Evolutionary conservation across 2,888 invertebrate species (phyloP).

Genomic region (Epistrophe grossulariae): DNA sequence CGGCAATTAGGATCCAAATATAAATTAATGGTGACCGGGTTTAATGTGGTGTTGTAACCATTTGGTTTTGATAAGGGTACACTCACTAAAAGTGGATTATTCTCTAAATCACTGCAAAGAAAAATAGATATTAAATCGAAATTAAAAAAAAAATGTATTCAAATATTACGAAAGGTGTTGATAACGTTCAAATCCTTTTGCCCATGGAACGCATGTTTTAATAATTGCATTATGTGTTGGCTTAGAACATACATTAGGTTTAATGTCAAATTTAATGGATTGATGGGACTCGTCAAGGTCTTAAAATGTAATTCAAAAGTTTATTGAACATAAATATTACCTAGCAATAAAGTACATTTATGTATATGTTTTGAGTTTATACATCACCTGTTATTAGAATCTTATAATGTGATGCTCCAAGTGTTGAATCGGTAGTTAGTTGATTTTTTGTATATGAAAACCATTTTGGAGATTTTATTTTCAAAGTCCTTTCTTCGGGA

Average conservation of each 20-base stretch:
- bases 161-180: conserved; percentile 86
- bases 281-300: conserved; percentile 86
- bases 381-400: conserved; percentile 85
- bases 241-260: conserved; percentile 84
- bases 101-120: conserved; percentile 78
- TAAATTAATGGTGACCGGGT: conserved; percentile 86
- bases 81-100: conserved; percentile 86
- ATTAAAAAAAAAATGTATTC: not conserved
- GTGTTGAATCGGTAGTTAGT: conserved; percentile 85
- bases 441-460: conserved; percentile 82
- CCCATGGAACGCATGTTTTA: conserved; percentile 88
- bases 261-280: conserved; percentile 86
- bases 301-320: conserved; percentile 28
- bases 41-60: conserved; percentile 81
- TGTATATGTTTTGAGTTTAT: not conserved
- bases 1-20: conserved; percentile 89
- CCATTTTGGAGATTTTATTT: conserved; percentile 82
- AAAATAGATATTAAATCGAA: conserved; percentile 9
- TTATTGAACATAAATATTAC: not conserved
- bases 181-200: conserved; percentile 86
- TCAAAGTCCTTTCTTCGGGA: conserved; percentile 83
- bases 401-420: conserved; percentile 86
- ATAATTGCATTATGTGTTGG: conserved; percentile 86
- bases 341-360: too few relatives aligned
- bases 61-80: conserved; percentile 85